phyloP scores from a whole-genome alignment of 2,888 invertebrate species.

The Tigriopus californicus region DNA sequence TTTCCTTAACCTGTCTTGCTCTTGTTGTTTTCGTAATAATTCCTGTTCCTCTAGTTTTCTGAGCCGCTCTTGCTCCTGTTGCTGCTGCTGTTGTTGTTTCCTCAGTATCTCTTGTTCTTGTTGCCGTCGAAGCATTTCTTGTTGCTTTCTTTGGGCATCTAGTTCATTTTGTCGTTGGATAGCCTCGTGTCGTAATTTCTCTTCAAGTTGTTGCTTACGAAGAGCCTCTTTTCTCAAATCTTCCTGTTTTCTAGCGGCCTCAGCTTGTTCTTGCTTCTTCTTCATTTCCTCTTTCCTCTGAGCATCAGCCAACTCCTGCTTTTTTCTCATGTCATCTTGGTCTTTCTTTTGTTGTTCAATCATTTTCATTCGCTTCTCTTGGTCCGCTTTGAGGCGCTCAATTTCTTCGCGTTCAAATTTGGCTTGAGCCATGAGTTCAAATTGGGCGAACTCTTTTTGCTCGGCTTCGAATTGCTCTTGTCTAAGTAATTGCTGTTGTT shows the following conservation, averaged over 20 bases:
- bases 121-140: not conserved
- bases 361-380: not conserved
- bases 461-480: too few species aligned
- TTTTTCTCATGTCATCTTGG: not conserved
- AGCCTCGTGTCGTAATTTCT: not conserved
- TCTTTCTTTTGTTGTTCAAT: not conserved
- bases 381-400: too few species aligned
- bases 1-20: not conserved
- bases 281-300: not conserved
- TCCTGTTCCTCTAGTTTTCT: not conserved
- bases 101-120: not conserved
- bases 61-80: not conserved
- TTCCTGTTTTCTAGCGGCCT: not conserved
- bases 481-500: too few species aligned
- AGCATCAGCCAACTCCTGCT: not conserved
- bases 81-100: conserved; percentile 1
- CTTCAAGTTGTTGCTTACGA: not conserved
- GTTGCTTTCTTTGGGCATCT: not conserved
- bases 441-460: too few species aligned
- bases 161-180: not conserved
- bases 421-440: too few species aligned
- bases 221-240: not conserved
- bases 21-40: not conserved
- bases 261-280: not conserved
- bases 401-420: too few species aligned